Evolutionary conservation across 2,888 invertebrate species (phyloP).

Genomic region (Helobdella robusta): DNA sequence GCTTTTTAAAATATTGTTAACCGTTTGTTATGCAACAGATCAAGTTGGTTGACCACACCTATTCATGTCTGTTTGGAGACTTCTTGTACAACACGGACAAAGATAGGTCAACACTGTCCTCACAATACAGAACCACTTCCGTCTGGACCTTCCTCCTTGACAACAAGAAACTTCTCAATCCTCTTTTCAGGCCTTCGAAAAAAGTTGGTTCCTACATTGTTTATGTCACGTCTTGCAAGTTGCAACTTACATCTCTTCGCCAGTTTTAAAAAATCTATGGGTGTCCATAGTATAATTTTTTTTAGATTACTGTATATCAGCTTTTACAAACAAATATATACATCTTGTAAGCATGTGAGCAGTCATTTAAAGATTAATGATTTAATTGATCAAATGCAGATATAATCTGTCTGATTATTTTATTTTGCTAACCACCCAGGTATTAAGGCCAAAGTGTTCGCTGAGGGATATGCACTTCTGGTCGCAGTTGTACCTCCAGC

Average conservation of each 20-base stretch:
- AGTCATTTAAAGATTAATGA: too few relatives aligned
- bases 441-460: conserved; percentile 75
- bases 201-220: too few relatives aligned
- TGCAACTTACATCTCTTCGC: too few relatives aligned
- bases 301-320: too few relatives aligned
- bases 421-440: conserved; percentile 54
- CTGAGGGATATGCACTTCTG: conserved; percentile 73
- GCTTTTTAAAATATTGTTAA: too few relatives aligned
- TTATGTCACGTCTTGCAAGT: too few relatives aligned
- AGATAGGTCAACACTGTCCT: conserved; percentile 39
- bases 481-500: conserved; percentile 72
- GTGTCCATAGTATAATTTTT: too few relatives aligned
- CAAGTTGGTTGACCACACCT: conserved; percentile 85
- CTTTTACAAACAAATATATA: too few relatives aligned
- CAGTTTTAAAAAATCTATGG: too few relatives aligned
- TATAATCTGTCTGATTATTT: background rate
- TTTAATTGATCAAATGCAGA: too few relatives aligned
- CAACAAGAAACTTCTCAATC: conserved; percentile 62
- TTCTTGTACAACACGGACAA: conserved; percentile 71
- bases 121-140: conserved; percentile 57
- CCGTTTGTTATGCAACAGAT: conserved; percentile 58
- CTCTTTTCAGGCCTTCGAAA: too few relatives aligned
- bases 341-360: too few relatives aligned
- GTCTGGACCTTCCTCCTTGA: conserved; percentile 73
- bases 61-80: conserved; percentile 91